Evolutionary conservation across 2,113 vertebrate species (phyloP), one percentile per base, ranked within the genome.

Genomic region (Epinephelus moara): DNA sequence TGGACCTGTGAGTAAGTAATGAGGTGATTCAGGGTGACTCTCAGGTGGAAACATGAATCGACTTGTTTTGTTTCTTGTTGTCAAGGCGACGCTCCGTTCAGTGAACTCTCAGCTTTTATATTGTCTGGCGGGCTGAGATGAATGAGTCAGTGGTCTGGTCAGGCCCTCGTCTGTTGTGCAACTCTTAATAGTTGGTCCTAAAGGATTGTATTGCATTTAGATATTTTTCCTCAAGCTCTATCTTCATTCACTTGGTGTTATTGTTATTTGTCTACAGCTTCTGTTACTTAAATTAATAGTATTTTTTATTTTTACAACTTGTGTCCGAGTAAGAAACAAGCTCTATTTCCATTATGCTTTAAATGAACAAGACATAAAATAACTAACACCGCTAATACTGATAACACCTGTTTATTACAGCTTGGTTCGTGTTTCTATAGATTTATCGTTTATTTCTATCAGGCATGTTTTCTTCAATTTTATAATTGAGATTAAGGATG

Each of bases 11-110:
- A 33, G 59, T 49, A 60, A 17, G 19, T 74, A 23, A 67, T 67
- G 73, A 80, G 68, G 75, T 80, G 75, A 78, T 70, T 73, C 75
- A 77, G 68, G 10, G 60, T 40, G 72, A 87, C 75, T 63, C 59
- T 71, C 73, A 75, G 79, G 79, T 87, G 86, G 84, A 91, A 80
- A 85, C 50, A 40, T 67, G 57, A 63, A 75, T 56, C 57, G 19
- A 15, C 72, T 75, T 87, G 79, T 88, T 90, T 88, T 85, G 84
- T 90, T 88, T 82, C 66, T 67, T 70, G 81, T 90, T 6, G 88
- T 85, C 88, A 83, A 18, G 88, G 55, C 81, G 17, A 85, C 82
- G 14, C 60, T 82, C 75, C 40, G 2, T 84, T 25, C 66, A 61
- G 21, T 83, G 73, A 82, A 71, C 72, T 23, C 71, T 67, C 21